A percentile compares a stretch with the other conserved stretches of the same genome.
phyloP scores from a whole-genome alignment of 2,113 vertebrate species.

The Gopherus evgoodei region DNA sequence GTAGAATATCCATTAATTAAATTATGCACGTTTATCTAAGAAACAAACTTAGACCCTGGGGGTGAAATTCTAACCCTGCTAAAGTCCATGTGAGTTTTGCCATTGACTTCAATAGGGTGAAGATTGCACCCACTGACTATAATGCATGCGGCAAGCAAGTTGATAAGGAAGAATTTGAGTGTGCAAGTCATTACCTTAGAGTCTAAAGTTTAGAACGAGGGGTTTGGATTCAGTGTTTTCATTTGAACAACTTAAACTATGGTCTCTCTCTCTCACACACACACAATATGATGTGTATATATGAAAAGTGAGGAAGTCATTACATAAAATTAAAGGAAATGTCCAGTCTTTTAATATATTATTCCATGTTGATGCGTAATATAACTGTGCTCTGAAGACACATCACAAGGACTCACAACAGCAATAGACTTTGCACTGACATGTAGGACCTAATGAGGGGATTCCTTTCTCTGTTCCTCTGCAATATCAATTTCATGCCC shows the following conservation, averaged over 20 bases:
- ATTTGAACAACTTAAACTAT: neutral
- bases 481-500: conserved; percentile 78
- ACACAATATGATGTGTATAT: neutral
- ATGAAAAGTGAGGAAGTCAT: neutral
- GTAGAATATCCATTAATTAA: neutral
- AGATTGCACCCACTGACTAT: neutral
- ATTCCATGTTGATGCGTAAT: neutral
- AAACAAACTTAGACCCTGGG: neutral
- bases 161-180: neutral
- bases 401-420: conserved; percentile 26
- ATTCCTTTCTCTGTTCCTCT: conserved; percentile 62
- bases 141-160: neutral
- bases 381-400: neutral
- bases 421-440: conserved; percentile 64
- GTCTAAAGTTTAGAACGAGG: neutral
- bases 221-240: neutral
- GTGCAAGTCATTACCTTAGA: neutral
- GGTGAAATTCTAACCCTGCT: neutral
- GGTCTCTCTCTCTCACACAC: neutral
- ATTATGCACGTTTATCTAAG: neutral
- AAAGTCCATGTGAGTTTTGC: neutral
- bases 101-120: neutral
- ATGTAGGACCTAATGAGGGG: conserved; percentile 75
- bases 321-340: neutral
- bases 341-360: neutral